phyloP scores from a whole-genome alignment of 1,140 invertebrate species.

The Drosophila biarmipes region DNA sequence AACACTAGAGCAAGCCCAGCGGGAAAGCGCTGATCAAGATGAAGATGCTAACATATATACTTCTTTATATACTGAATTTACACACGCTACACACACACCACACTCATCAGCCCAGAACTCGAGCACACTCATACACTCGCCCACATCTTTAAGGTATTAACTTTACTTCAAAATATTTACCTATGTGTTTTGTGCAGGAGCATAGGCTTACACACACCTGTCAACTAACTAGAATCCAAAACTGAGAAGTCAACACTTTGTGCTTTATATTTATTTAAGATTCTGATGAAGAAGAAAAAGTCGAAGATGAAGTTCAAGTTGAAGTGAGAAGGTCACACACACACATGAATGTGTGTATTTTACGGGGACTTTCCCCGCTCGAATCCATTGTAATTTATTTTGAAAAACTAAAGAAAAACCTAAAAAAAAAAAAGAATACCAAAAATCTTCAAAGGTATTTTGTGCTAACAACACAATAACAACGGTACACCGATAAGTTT shows the following conservation, averaged over 20 bases:
- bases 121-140: constrained; percentile 15
- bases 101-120: constrained; percentile 15
- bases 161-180: constrained; percentile 25
- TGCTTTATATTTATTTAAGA: constrained; percentile 81
- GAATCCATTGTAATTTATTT: constrained; percentile 42
- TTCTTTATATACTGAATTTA: constrained; percentile 40
- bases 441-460: constrained; percentile 57
- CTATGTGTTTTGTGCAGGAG: constrained; percentile 17
- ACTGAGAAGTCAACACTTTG: constrained; percentile 77
- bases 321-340: constrained; percentile 1
- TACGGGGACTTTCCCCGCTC: constrained; percentile 19
- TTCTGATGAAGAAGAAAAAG: constrained; percentile 33
- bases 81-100: constrained; percentile 27
- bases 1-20: constrained; percentile 3
- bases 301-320: neutral
- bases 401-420: constrained; percentile 22
- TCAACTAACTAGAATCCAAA: constrained; percentile 53
- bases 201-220: constrained; percentile 24
- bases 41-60: constrained; percentile 36
- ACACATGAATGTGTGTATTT: constrained; percentile 5
- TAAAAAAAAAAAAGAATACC: constrained; percentile 28
- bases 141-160: constrained; percentile 21
- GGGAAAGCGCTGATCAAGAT: constrained; percentile 10
- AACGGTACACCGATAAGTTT: constrained; percentile 69
- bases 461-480: constrained; percentile 53